Evolutionary conservation across 2,888 invertebrate genomes (phyloP).

Genomic region (Thecophora atra): DNA sequence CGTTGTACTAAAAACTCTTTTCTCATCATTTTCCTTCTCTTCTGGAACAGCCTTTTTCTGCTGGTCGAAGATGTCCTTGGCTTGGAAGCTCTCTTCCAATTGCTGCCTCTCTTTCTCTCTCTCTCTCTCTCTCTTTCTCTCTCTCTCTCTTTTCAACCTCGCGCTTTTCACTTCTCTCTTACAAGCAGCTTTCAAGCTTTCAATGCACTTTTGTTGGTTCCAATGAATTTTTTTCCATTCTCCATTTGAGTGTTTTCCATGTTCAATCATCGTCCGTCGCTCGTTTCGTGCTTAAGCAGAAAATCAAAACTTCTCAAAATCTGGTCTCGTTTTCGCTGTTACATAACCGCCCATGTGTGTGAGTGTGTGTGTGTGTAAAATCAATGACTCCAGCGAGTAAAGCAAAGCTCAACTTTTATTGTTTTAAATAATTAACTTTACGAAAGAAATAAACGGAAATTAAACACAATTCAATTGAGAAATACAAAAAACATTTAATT

Average conservation of each 20-base stretch:
- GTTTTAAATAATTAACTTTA: too few species aligned
- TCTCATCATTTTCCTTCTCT: neutral
- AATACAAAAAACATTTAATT: neutral
- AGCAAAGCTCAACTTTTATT: neutral
- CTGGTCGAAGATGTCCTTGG: neutral
- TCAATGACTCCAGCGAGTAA: neutral
- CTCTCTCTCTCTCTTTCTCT: conserved; percentile 5
- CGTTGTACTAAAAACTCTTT: too few species aligned
- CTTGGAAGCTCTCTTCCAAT: conserved; percentile 4
- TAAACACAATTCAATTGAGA: too few species aligned
- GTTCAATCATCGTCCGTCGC: too few species aligned
- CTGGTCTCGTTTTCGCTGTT: conserved; percentile 27
- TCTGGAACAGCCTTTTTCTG: conserved; percentile 5
- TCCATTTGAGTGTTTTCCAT: too few species aligned
- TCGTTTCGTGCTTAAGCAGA: neutral
- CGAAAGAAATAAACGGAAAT: too few species aligned
- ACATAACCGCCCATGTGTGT: conserved; percentile 9
- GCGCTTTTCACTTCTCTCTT: too few species aligned
- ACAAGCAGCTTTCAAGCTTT: too few species aligned
- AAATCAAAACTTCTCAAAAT: conserved; percentile 3
- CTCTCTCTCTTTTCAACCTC: neutral
- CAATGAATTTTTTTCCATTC: too few species aligned
- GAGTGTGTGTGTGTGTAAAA: conserved; percentile 31
- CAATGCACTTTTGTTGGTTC: too few species aligned
- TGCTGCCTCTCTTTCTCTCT: neutral